phyloP scores from a whole-genome alignment of 2,113 vertebrate genomes.

The Zosterops lateralis region DNA sequence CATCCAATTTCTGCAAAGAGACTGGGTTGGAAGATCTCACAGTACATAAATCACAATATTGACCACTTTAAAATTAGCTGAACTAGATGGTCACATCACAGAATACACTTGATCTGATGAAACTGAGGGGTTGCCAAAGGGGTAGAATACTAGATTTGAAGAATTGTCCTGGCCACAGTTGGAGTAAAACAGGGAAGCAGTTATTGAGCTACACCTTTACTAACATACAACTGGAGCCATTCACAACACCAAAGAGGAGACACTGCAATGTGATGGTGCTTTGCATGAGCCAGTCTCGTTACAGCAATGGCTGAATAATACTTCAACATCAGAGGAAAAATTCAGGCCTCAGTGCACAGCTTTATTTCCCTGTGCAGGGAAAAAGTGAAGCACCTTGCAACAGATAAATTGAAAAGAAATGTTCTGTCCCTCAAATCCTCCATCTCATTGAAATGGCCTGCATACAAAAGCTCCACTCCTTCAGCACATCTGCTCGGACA shows the following conservation, averaged over 20 bases:
- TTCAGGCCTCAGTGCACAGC: background rate
- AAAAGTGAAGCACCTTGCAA: background rate
- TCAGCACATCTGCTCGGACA: background rate
- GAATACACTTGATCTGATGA: background rate
- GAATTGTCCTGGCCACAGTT: background rate
- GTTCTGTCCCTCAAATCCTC: background rate
- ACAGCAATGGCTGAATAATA: background rate
- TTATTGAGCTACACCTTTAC: background rate
- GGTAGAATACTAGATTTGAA: background rate
- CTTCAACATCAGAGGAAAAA: background rate
- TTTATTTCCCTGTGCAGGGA: background rate
- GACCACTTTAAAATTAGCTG: background rate
- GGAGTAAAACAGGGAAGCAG: background rate
- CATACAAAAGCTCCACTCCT: background rate
- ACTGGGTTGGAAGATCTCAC: background rate
- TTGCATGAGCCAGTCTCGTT: rapidly evolving
- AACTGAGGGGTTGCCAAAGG: background rate
- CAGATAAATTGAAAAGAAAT: background rate
- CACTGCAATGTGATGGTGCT: background rate
- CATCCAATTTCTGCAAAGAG: slow-evolving; percentile 70
- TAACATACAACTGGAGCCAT: background rate
- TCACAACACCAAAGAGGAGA: background rate
- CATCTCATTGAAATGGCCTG: background rate
- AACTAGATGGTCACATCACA: background rate
- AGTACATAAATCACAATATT: background rate